Conservation (phyloP, 2,888 invertebrate species). For the Hedychridium roseum region DNA sequence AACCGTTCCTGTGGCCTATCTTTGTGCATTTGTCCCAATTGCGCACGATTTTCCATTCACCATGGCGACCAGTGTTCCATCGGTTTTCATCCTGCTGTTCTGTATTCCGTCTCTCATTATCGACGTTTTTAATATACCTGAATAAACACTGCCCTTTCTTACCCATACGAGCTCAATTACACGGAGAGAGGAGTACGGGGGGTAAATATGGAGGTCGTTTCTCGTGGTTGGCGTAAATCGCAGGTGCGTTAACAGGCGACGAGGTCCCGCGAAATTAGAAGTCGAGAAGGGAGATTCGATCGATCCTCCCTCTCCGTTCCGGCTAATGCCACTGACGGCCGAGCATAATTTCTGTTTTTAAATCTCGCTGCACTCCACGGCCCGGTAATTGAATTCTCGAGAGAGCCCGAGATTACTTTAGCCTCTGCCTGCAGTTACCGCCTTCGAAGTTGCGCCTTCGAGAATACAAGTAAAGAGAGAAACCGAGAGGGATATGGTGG, state of each 20-base stretch:
- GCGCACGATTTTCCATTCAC: not conserved
- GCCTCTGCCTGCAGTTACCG: constrained; percentile 30
- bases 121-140: not conserved
- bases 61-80: not conserved
- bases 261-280: not conserved
- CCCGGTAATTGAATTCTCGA: constrained; percentile 57
- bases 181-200: not conserved
- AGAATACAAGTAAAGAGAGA: too few relatives aligned
- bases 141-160: too few relatives aligned
- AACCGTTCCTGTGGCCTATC: constrained; percentile 15
- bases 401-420: constrained; percentile 57
- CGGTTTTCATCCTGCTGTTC: not conserved
- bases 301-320: not conserved
- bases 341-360: constrained; percentile 57
- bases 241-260: too few relatives aligned
- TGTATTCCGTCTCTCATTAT: not conserved
- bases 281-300: constrained; percentile 1
- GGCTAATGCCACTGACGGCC: constrained; percentile 25
- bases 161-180: too few relatives aligned
- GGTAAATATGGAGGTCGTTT: not conserved
- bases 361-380: constrained; percentile 51
- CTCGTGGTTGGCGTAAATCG: too few relatives aligned
- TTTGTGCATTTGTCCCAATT: constrained; percentile 17
- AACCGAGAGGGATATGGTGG: too few relatives aligned
- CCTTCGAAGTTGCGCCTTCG: too few relatives aligned